Evolutionary conservation across 2,797 vertebrate species (phyloP).

Genomic region (Okamejei kenojei): DNA sequence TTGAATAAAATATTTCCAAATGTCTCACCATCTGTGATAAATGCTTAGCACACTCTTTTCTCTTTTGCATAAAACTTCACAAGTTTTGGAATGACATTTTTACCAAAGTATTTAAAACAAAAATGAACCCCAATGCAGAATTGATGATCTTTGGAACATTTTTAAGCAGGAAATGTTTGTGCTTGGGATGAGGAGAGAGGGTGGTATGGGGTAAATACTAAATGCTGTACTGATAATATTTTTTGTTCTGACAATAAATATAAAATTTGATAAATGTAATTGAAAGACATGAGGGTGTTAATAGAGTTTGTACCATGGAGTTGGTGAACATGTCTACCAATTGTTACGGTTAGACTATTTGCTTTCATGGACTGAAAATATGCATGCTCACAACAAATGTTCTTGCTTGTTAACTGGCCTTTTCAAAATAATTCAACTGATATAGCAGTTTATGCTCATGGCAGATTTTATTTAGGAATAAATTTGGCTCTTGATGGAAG

Average conservation of each 20-base stretch:
- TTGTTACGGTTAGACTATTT: neutral
- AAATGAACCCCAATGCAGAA: too few species aligned
- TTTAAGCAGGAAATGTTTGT: too few species aligned
- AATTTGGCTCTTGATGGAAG: conserved; percentile 49
- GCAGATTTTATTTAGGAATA: conserved; percentile 46
- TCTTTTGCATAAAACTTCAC: too few species aligned
- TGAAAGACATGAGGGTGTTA: neutral
- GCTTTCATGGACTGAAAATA: neutral
- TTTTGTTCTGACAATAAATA: neutral
- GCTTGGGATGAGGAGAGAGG: too few species aligned
- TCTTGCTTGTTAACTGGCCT: conserved; percentile 45
- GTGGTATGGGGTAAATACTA: neutral
- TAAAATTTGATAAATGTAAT: neutral
- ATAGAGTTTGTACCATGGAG: neutral
- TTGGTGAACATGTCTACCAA: neutral
- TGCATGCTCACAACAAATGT: conserved; percentile 44
- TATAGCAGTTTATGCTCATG: conserved; percentile 49
- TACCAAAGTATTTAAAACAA: too few species aligned
- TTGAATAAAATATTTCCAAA: too few species aligned
- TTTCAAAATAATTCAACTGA: conserved; percentile 48
- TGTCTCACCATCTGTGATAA: too few species aligned
- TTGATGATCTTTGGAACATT: too few species aligned
- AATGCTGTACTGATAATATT: neutral
- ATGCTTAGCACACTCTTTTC: too few species aligned
- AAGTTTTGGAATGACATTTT: too few species aligned